Evolutionary conservation across 2,113 vertebrate genomes (phyloP).

Genomic region (Petaurus breviceps): DNA sequence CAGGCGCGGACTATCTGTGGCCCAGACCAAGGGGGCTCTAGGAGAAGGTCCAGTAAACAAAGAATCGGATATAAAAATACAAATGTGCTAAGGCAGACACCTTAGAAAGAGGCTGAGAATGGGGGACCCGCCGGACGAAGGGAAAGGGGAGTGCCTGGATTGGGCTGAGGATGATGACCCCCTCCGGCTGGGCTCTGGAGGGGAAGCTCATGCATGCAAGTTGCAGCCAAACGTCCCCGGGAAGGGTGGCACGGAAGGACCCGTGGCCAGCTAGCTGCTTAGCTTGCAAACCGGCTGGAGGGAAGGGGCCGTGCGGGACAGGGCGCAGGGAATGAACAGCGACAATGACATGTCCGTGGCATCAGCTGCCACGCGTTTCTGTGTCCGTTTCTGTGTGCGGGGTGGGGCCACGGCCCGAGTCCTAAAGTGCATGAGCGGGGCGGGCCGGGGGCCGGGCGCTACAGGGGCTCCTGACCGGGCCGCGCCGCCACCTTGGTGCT

Average conservation of each 20-base stretch:
- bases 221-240: constrained; percentile 76
- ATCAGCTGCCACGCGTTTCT: constrained; percentile 61
- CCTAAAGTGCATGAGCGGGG: constrained; percentile 79
- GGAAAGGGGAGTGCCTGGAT: constrained; percentile 8
- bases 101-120: constrained; percentile 78
- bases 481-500: constrained; percentile 74
- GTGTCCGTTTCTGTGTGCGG: constrained; percentile 72
- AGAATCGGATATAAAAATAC: constrained; percentile 82
- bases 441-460: background rate
- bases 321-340: constrained; percentile 39
- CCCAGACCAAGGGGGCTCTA: constrained; percentile 51
- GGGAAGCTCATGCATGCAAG: constrained; percentile 78
- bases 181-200: constrained; percentile 56
- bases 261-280: constrained; percentile 40
- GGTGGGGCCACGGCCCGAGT: constrained; percentile 77
- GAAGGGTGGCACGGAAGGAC: constrained; percentile 31
- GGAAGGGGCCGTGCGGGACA: constrained; percentile 74
- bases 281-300: constrained; percentile 58
- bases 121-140: constrained; percentile 68
- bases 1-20: constrained; percentile 75
- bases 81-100: constrained; percentile 80
- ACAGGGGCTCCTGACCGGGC: constrained; percentile 55
- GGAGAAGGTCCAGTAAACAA: constrained; percentile 79
- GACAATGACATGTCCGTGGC: constrained; percentile 26
- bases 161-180: no score